These are phyloP conservation scores for Dynastes grantii DNA, from an alignment of 2,888 invertebrate species.

Conservation along the genomic window DNA sequence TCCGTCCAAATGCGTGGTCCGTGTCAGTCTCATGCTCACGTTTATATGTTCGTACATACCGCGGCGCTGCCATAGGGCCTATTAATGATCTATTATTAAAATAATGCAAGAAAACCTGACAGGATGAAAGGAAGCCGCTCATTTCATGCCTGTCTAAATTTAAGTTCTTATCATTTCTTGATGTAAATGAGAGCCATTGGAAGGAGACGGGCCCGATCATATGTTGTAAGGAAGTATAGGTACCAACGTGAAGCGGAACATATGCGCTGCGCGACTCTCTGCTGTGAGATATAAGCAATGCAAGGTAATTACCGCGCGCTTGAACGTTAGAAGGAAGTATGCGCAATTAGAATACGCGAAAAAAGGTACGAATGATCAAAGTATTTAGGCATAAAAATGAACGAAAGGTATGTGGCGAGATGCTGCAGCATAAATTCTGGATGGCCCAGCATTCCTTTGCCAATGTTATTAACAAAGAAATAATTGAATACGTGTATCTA, in stretches of 20 bases:
- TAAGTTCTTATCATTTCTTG: conserved; percentile 53
- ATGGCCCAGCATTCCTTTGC: too few relatives aligned
- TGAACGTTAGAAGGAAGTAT: too few relatives aligned
- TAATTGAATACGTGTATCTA: too few relatives aligned
- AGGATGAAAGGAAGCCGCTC: conserved; percentile 52
- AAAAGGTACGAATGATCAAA: not conserved
- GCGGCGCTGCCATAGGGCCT: conserved; percentile 23
- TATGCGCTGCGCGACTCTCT: not conserved
- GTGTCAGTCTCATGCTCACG: not conserved
- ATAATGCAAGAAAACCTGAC: conserved; percentile 47
- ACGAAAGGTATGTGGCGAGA: too few relatives aligned
- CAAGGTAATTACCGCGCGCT: too few relatives aligned
- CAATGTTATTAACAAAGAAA: too few relatives aligned
- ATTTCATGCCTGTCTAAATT: conserved; percentile 54
- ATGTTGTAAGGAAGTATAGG: not conserved
- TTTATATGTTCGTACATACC: too few relatives aligned
- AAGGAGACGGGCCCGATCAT: conserved; percentile 31
- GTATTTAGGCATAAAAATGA: too few relatives aligned
- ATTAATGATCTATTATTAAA: conserved; percentile 52
- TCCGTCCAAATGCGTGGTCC: conserved; percentile 5
- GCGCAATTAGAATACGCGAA: conserved; percentile 6
- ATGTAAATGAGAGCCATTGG: conserved; percentile 44
- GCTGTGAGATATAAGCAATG: too few relatives aligned
- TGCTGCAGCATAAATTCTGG: too few relatives aligned
- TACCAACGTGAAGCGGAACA: not conserved